Base-by-base conservation (phyloP, 2,797 vertebrate species). In the Ambastaia sidthimunki region DNA sequence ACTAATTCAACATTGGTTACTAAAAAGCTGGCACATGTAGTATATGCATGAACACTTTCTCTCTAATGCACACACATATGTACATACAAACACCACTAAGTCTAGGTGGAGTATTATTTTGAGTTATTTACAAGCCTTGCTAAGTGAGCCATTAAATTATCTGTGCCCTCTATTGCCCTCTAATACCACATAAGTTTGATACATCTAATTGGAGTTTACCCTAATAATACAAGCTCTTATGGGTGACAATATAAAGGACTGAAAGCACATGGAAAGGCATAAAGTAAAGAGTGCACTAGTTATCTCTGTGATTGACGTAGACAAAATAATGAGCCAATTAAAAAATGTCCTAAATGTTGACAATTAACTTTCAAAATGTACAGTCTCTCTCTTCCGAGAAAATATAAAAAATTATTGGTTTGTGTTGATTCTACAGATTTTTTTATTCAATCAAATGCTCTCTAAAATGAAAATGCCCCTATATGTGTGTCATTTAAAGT, bases 1-100 rank as follows among this genome's bases (percentile, higher is more conserved):
- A 91, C 86, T 88, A 83, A 86, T 89, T 87, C 78, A 91, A 89
- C 85, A 90, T 21, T 76, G 76, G 80, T 80, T 89, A 84, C 70
- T 65, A 67, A 79, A 48, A 80, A 70, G 77, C 82, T 48, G 0
- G 25, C 82, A 87, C 67, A 52, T 50, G 16, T 0, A 15, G 5
- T 60, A 65, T 12, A 62, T 52, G 25, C 47, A 76, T 34, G 11
- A 31, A 19, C 9, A 10, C 28, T 59, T 31, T 34, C 7, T 81
- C 86, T 86, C 82, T 77, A 82, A 52, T 37, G 70, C 82, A 80
- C 52, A 25, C 79, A 86, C 83, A 86, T 18, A 57, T 37, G 34
- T 15, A 76, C 21, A 34, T 1, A 15, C 48, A 23, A 44, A 48
- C 25, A 54, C 47, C 2, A 19, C 4, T 80, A n/a, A 41, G 23